Evolutionary conservation across 2,888 invertebrate genomes (phyloP).

Genomic region (Cephus nigrinus): DNA sequence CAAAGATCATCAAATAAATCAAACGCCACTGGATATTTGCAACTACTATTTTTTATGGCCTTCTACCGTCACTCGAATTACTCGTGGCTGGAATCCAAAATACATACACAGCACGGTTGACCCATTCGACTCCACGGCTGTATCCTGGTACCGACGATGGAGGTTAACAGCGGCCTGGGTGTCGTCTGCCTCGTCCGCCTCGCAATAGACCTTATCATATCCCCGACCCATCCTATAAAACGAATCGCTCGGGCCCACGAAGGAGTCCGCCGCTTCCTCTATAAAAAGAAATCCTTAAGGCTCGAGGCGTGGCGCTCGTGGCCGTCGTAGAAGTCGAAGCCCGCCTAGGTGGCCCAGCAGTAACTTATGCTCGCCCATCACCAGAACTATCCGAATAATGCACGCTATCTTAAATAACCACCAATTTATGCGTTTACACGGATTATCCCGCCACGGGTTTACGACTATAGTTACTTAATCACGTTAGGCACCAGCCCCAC

Average conservation of each 20-base stretch:
- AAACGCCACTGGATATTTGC: no score
- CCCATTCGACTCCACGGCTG: no score
- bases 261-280: not conserved
- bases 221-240: slow-evolving; percentile 2
- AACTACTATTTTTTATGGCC: no score
- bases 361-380: slow-evolving; percentile 53
- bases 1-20: no score
- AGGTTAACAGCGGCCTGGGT: no score
- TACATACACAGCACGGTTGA: no score
- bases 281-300: slow-evolving; percentile 5
- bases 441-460: slow-evolving; percentile 52
- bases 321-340: slow-evolving; percentile 5
- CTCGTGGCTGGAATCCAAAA: no score
- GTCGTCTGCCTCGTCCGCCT: no score
- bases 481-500: slow-evolving; percentile 38
- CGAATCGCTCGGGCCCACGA: slow-evolving; percentile 1
- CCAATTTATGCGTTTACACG: slow-evolving; percentile 57
- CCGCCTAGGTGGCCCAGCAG: slow-evolving; percentile 52
- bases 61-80: no score
- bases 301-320: slow-evolving; percentile 7
- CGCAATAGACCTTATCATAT: slow-evolving; percentile 1
- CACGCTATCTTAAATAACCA: slow-evolving; percentile 56
- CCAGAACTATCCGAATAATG: slow-evolving; percentile 54
- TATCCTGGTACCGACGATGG: no score
- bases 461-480: slow-evolving; percentile 57